phyloP scores from a whole-genome alignment of 2,113 vertebrate genomes.

The Heterotilapia buettikoferi region DNA sequence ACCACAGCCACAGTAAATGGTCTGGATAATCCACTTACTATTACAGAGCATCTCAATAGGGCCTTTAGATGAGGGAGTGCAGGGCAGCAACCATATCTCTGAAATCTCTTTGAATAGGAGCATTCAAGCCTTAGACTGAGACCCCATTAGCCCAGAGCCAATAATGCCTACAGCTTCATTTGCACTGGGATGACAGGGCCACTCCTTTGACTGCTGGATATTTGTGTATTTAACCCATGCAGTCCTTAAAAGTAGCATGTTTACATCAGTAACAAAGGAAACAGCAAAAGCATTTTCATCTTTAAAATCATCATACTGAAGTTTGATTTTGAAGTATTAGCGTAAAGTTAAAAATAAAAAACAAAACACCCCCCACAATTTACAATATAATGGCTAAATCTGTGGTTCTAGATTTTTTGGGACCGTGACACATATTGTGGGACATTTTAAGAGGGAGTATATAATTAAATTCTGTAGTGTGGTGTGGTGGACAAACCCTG shows the following conservation, averaged over 20 bases:
- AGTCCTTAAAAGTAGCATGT: not conserved
- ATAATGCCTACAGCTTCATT: not conserved
- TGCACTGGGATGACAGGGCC: not conserved
- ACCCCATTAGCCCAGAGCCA: not conserved
- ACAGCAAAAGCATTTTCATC: not conserved
- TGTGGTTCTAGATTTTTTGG: not conserved
- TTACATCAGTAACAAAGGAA: not conserved
- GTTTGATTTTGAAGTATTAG: not conserved
- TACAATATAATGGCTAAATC: not conserved
- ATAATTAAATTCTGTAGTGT: not conserved
- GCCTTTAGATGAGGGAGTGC: not conserved
- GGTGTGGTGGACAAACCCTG: not conserved
- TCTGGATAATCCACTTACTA: slow-evolving; percentile 60
- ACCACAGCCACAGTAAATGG: slow-evolving; percentile 66
- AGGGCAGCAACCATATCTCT: not conserved
- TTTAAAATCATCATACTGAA: not conserved
- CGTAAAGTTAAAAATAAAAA: not conserved
- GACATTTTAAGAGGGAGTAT: not conserved
- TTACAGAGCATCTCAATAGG: slow-evolving; percentile 21
- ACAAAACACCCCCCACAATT: not conserved
- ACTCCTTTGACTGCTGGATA: not conserved
- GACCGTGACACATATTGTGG: not conserved
- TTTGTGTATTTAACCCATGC: not conserved
- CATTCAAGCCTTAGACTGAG: not conserved
- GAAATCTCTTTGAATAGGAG: not conserved